phyloP scores from a whole-genome alignment of 2,113 vertebrate species.

The Oenanthe melanoleuca region DNA sequence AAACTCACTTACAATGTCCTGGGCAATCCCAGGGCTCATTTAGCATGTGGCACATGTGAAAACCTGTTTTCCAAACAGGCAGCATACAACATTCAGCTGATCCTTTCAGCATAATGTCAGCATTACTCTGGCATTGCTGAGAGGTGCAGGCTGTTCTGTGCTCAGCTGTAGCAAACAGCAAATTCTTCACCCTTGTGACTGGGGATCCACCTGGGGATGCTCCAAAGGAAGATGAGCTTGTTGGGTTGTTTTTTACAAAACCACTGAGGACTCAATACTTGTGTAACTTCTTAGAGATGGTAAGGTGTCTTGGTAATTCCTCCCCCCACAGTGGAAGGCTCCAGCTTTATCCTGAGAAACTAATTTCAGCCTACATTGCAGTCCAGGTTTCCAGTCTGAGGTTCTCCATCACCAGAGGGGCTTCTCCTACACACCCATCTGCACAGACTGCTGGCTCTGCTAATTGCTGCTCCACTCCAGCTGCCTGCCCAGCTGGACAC shows the following conservation, averaged over 20 bases:
- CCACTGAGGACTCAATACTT: not conserved
- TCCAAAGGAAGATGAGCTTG: not conserved
- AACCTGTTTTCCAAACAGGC: not conserved
- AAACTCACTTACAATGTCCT: not conserved
- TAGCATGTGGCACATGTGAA: accelerated
- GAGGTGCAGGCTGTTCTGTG: not conserved
- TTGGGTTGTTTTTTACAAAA: not conserved
- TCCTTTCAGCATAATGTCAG: not conserved
- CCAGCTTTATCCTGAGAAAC: not conserved
- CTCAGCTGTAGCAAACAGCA: not conserved
- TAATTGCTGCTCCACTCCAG: not conserved
- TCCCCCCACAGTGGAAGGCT: not conserved
- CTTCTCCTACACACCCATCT: accelerated
- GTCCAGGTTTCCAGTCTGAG: not conserved
- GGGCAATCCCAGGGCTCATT: not conserved
- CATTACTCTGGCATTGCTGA: not conserved
- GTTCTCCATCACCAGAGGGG: not conserved
- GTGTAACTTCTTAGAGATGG: not conserved
- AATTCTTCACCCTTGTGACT: not conserved
- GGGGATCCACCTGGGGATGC: not conserved
- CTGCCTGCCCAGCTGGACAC: not conserved
- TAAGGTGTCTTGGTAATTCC: not conserved
- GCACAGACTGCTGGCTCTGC: not conserved
- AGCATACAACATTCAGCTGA: not conserved
- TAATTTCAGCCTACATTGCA: not conserved